phyloP scores from a whole-genome alignment of 2,888 invertebrate species.

The Hipparchia sbordonii region DNA sequence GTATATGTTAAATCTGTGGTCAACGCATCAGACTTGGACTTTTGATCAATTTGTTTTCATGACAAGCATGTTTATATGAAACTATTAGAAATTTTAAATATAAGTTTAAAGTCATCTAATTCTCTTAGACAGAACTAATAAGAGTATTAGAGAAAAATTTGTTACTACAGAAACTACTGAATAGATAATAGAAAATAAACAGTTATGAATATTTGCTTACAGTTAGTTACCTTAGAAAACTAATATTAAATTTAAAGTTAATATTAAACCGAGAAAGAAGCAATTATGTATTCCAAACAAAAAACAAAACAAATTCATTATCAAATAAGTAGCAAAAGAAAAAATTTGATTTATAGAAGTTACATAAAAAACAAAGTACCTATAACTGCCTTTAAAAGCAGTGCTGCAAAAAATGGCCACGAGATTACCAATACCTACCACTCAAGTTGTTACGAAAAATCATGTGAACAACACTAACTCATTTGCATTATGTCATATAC shows the following conservation, averaged over 20 bases:
- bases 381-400: constrained; percentile 59
- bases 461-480: constrained; percentile 55
- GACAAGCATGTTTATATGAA: neutral
- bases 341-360: constrained; percentile 33
- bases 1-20: neutral
- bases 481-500: constrained; percentile 76
- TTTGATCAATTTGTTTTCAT: neutral
- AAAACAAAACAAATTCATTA: constrained; percentile 12
- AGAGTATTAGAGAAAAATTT: neutral
- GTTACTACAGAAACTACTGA: neutral
- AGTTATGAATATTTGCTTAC: neutral
- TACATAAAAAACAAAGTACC: constrained; percentile 32
- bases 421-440: constrained; percentile 69
- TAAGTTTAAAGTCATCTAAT: neutral
- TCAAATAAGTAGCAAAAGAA: constrained; percentile 19
- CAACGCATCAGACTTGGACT: neutral
- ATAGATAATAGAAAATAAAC: neutral
- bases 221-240: neutral
- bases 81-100: neutral
- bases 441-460: constrained; percentile 63
- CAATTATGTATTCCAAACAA: neutral
- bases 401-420: constrained; percentile 68
- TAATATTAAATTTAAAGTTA: neutral
- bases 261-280: neutral
- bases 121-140: too few species aligned